Base-by-base conservation (phyloP, 2,113 vertebrate species). In the Chinchilla lanigera region DNA sequence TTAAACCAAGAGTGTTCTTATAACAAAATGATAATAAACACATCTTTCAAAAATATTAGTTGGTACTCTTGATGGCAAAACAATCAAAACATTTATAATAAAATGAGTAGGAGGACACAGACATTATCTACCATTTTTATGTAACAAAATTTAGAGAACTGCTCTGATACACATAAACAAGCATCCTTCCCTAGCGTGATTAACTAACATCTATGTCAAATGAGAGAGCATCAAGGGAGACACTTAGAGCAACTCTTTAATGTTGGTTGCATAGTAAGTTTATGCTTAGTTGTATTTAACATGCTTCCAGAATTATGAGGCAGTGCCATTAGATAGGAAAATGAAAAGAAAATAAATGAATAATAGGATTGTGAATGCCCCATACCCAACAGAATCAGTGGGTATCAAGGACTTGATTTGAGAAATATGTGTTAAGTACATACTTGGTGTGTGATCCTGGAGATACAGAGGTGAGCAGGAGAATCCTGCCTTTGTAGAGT, bases 31-130 rank as follows among this genome's bases (percentile, higher is more conserved):
- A 86, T 52, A 47, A 47, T 44, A 67, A 93, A 73, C 73, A 35
- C 50, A 60, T 52, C 11, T 56, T 30, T 82, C 63, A 81, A 60
- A 95, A 95, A 67, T 50, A 88, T 58, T 61, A 77, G 28, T 52
- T 69, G 41, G 30, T 83, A 63, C 6, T 4, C 26, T 84, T 75
- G 63, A 60, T 60, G 19, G 82, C 7, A 83, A 93, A 78, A 35
- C 14, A 77, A 92, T 78, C n/a, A 71, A 93, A 90, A 71, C 69
- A 78, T 60, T 91, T 78, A 83, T 63, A 84, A 38, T 44, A 47
- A 81, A 85, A 38, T 19, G n/a, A 69, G 19, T 0, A 80, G 52
- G 17, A 44, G 47, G 71, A 41, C 52, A 69, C 80, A 47, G 52
- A 47, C 17, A 19, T 10, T 12, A 67, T 58, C 50, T 69, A 12